phyloP scores from a whole-genome alignment of 53 echinoderm and acorn worm species.

The Echinarachnius parma region DNA sequence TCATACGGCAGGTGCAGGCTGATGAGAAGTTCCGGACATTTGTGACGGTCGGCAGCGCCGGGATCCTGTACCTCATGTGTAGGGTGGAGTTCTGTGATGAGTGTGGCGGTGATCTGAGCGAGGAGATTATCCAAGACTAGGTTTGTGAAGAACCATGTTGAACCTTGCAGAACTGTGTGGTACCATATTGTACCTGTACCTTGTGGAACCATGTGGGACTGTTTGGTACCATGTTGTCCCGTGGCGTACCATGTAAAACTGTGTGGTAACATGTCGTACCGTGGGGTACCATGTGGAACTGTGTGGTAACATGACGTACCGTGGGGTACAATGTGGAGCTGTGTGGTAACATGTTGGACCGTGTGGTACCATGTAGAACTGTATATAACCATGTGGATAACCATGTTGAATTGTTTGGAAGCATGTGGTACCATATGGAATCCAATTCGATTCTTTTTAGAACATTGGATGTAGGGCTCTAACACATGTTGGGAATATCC shows the following conservation, averaged over 20 bases:
- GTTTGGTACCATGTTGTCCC: background rate
- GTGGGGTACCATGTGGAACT: background rate
- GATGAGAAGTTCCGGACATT: conserved; percentile 61
- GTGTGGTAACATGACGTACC: background rate
- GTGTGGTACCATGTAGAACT: no score
- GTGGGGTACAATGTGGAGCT: background rate
- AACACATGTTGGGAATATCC: no score
- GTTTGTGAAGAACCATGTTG: background rate
- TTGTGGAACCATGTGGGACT: background rate
- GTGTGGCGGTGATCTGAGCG: background rate
- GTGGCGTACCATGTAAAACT: background rate
- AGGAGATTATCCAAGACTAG: background rate
- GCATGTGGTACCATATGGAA: no score
- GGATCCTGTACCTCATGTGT: conserved; percentile 78
- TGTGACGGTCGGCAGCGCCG: conserved; percentile 86
- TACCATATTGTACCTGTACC: no score
- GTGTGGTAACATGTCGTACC: background rate
- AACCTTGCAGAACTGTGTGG: no score
- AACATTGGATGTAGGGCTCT: no score
- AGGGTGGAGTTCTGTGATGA: conserved; percentile 1
- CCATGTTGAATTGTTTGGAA: no score
- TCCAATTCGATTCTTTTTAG: no score
- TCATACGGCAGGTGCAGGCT: conserved; percentile 61
- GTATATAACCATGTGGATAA: no score
- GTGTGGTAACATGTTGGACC: background rate